A percentile compares a stretch with the other conserved stretches of the same genome.
phyloP scores from a whole-genome alignment of 2,113 vertebrate genomes.

The Charina bottae region DNA sequence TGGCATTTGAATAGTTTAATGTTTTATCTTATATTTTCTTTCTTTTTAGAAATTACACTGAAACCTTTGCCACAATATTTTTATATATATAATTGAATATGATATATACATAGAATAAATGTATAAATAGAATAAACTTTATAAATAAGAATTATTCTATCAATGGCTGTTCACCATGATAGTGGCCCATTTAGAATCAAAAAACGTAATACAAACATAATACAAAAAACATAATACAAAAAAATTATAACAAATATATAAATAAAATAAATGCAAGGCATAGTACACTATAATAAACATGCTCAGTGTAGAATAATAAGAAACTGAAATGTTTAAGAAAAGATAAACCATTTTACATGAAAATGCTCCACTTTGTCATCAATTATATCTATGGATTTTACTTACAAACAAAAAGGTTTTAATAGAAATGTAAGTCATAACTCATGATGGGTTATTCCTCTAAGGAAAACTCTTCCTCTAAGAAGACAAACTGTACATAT shows the following conservation, averaged over 20 bases:
- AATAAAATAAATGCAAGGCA: not conserved
- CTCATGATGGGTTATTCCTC: not conserved
- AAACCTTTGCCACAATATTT: too few relatives aligned
- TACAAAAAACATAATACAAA: too few relatives aligned
- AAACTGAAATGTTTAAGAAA: not conserved
- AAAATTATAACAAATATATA: not conserved
- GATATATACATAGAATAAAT: too few relatives aligned
- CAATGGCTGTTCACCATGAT: not conserved
- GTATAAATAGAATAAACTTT: too few relatives aligned
- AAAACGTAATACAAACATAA: not conserved
- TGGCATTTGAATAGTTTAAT: not conserved
- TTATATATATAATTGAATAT: too few relatives aligned
- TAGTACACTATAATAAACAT: not conserved
- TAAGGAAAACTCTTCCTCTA: not conserved
- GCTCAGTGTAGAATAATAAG: not conserved
- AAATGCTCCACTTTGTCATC: not conserved
- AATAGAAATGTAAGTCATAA: not conserved
- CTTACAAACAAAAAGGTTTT: not conserved
- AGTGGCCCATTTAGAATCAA: not conserved
- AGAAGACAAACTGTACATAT: not conserved
- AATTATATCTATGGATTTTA: not conserved
- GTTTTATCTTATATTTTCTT: not conserved
- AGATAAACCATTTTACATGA: not conserved
- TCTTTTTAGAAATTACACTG: not conserved
- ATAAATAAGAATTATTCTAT: not conserved